Base-by-base conservation (phyloP, 2,888 invertebrate species). In the Macropis europaea region DNA sequence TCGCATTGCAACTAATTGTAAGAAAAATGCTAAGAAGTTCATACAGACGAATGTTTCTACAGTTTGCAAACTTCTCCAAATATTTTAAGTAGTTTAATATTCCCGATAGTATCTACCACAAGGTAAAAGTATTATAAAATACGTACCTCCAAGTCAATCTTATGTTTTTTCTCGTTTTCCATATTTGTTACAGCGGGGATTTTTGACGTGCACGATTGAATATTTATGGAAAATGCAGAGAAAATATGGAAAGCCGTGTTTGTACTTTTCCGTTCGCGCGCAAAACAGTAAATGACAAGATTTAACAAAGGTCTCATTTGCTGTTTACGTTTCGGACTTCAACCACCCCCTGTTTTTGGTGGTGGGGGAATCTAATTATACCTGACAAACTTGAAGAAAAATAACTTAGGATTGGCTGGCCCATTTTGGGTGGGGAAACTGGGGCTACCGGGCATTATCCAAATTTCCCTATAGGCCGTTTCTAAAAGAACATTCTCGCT, bases 331-430 rank as follows among this genome's bases (percentile, higher is more conserved):
- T 4, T 59, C 19, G 4, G 0, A 1, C 40, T 50, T 36, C 30
- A 53, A 52, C 64, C 9, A 70, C 52, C 70, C n/a, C 70, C 32
- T 56, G 17, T 34, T 40, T 22, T 9, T 3, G 2, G n/a, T 70
- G 47, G 73, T 52, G 64, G 73, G 63, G 47, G 19, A 40, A 61
- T 17, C 42, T 60, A 13, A 34, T 60, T 59, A 30, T 63, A 59
- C 63, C 59, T 59, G 54, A 47, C 52, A 13, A 50, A 43, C n/a
- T 61, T 38, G 0, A 6, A 6, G 34, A 17, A 54, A 56, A 15
- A 11, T 4, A 32, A 40, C 19, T 22, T n/a, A 2, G n/a, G 34
- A 30, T 40, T 42, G 32, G 17, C 7, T 13, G 17, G 17, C 3
- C 4, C n/a, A 19, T 0, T 22, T 50, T 13, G 42, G 6, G n/a